Evolutionary conservation across 2,888 invertebrate species (phyloP).

Genomic region (Spicauda simplicius): DNA sequence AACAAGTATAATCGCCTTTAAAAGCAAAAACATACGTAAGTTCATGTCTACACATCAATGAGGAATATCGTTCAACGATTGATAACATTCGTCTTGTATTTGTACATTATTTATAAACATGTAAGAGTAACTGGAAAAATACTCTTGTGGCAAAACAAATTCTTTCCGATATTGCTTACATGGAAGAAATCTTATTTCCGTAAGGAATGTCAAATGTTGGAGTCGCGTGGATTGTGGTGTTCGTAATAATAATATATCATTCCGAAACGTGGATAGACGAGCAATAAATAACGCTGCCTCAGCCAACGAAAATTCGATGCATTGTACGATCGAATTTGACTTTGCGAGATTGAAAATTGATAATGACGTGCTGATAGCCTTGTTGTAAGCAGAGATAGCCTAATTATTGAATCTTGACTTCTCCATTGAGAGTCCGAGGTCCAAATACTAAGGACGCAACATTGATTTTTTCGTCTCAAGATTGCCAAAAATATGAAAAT

Average conservation of each 20-base stretch:
- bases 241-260: constrained; percentile 35
- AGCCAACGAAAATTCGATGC: constrained; percentile 14
- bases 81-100: neutral
- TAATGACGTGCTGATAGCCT: neutral
- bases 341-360: neutral
- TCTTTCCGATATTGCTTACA: constrained; percentile 34
- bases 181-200: constrained; percentile 42
- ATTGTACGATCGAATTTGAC: constrained; percentile 5
- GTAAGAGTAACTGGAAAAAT: constrained; percentile 3
- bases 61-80: neutral
- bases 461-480: too few species aligned
- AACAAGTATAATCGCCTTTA: too few species aligned
- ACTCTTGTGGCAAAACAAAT: constrained; percentile 14
- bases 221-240: constrained; percentile 19
- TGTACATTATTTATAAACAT: neutral
- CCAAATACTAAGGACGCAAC: too few species aligned
- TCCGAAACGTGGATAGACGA: constrained; percentile 28
- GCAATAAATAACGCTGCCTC: constrained; percentile 34
- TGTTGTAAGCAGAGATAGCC: too few species aligned
- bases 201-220: constrained; percentile 38
- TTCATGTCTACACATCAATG: too few species aligned
- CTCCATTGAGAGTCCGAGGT: too few species aligned
- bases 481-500: too few species aligned
- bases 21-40: neutral
- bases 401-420: too few species aligned